Percentiles rank a stretch among this genome's conserved stretches.
Evolutionary conservation across 2,113 vertebrate genomes (phyloP).

Genomic region (Calidris pygmaea): DNA sequence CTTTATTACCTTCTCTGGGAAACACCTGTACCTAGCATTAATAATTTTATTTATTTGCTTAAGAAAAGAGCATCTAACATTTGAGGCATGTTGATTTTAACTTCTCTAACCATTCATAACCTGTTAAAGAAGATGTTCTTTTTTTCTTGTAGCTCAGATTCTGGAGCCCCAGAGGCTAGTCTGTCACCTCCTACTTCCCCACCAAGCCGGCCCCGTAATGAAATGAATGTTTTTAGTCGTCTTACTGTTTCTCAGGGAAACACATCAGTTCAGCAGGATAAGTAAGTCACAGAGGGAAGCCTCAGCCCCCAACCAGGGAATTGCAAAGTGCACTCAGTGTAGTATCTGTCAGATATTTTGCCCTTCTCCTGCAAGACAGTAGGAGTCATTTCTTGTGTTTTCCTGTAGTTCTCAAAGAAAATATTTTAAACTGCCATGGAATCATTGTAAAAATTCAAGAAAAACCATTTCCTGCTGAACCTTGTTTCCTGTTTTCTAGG

Average conservation of each 20-base stretch:
- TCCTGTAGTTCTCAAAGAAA: slow-evolving; percentile 19
- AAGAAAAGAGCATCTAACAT: slow-evolving; percentile 27
- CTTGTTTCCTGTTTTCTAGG: slow-evolving; percentile 62
- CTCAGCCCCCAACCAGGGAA: slow-evolving; percentile 37
- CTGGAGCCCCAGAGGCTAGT: slow-evolving; percentile 86
- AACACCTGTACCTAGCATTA: neutral
- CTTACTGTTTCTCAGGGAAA: slow-evolving; percentile 82
- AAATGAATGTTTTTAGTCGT: slow-evolving; percentile 84
- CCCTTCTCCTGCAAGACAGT: slow-evolving; percentile 3
- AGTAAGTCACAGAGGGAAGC: slow-evolving; percentile 77
- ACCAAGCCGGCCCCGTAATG: slow-evolving; percentile 82
- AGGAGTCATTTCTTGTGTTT: neutral
- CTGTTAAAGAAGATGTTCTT: slow-evolving; percentile 75
- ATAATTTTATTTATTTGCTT: slow-evolving; percentile 10
- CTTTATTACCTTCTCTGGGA: slow-evolving; percentile 10
- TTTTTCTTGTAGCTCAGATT: slow-evolving; percentile 86
- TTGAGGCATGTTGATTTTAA: slow-evolving; percentile 72
- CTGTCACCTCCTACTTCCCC: slow-evolving; percentile 88
- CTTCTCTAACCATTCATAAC: slow-evolving; percentile 67
- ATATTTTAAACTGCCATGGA: neutral
- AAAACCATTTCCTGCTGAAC: slow-evolving; percentile 72
- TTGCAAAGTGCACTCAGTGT: neutral
- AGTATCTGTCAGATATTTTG: slow-evolving; percentile 25
- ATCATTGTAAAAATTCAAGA: neutral
- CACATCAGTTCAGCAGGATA: slow-evolving; percentile 79